These are phyloP conservation scores for Limonius californicus DNA, from an alignment of 1,140 invertebrate genomes.

Conservation along the genomic window DNA sequence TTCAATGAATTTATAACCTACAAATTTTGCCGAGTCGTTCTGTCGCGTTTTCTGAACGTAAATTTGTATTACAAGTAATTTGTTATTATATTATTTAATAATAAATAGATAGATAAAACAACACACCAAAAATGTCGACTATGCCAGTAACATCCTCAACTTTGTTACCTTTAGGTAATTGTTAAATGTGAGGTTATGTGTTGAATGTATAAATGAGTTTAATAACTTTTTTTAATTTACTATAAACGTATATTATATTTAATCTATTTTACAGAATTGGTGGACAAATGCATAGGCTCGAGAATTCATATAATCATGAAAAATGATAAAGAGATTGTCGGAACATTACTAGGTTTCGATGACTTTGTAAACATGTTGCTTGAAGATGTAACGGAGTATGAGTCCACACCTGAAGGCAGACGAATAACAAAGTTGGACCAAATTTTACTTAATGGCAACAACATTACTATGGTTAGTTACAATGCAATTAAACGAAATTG, in stretches of 20 bases:
- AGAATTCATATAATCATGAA: conserved; percentile 99
- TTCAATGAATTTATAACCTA: too few species aligned
- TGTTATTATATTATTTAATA: too few species aligned
- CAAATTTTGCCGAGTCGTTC: too few species aligned
- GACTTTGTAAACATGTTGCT: conserved; percentile 98
- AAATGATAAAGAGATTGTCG: conserved; percentile 99
- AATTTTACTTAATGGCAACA: conserved; percentile 98
- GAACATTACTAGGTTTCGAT: conserved; percentile 95
- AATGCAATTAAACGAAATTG: conserved; percentile 8
- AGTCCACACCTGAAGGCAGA: conserved; percentile 94
- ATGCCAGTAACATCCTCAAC: conserved; percentile 44
- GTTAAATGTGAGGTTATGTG: too few species aligned
- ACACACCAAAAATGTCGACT: conserved; percentile 42
- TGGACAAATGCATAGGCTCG: conserved; percentile 99
- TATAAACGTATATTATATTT: too few species aligned
- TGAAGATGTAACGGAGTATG: conserved; percentile 91
- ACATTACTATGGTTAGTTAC: conserved; percentile 89
- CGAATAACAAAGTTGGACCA: conserved; percentile 96
- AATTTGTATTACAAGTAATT: too few species aligned
- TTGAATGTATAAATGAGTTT: too few species aligned
- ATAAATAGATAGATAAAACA: too few species aligned
- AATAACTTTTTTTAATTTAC: too few species aligned
- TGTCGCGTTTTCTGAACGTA: too few species aligned
- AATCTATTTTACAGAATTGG: conserved; percentile 78
- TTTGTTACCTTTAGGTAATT: conserved; percentile 41